Conservation (phyloP, 2,797 vertebrate species). For the Macroramphosus scolopax region DNA sequence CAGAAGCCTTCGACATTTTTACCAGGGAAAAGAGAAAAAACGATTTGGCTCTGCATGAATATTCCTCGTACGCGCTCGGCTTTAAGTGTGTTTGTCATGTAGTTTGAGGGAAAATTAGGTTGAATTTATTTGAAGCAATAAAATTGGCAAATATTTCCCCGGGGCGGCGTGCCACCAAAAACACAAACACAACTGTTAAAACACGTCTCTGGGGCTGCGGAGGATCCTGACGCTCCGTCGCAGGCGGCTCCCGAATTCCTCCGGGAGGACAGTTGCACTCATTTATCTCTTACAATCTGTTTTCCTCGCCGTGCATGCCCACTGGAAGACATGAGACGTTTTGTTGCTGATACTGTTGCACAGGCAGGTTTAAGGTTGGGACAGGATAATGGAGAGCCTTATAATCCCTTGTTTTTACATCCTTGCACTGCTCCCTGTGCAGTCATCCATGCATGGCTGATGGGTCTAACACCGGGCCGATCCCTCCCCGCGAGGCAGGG, state of each 20-base stretch:
- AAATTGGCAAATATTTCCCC: conserved; percentile 70
- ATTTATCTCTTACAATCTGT: conserved; percentile 44
- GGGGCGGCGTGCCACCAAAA: conserved; percentile 70
- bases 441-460: conserved; percentile 71
- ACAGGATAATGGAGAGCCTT: conserved; percentile 55
- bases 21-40: conserved; percentile 26
- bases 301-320: conserved; percentile 37
- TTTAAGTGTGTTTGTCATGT: conserved; percentile 69
- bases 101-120: conserved; percentile 68
- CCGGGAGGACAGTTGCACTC: conserved; percentile 23
- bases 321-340: conserved; percentile 32
- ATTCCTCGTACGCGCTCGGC: conserved; percentile 23
- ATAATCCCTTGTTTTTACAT: conserved; percentile 70
- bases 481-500: conserved; percentile 51
- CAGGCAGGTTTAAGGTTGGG: conserved; percentile 47
- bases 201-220: conserved; percentile 70
- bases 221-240: conserved; percentile 53
- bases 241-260: conserved; percentile 56
- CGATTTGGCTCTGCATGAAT: conserved; percentile 30
- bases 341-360: conserved; percentile 40
- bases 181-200: conserved; percentile 79
- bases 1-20: too few relatives aligned
- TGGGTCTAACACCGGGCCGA: conserved; percentile 30
- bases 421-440: conserved; percentile 51
- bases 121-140: conserved; percentile 78